Evolutionary conservation across 2,888 invertebrate species (phyloP), one percentile per base, ranked within the genome.

Genomic region (Ochropacha duplaris): DNA sequence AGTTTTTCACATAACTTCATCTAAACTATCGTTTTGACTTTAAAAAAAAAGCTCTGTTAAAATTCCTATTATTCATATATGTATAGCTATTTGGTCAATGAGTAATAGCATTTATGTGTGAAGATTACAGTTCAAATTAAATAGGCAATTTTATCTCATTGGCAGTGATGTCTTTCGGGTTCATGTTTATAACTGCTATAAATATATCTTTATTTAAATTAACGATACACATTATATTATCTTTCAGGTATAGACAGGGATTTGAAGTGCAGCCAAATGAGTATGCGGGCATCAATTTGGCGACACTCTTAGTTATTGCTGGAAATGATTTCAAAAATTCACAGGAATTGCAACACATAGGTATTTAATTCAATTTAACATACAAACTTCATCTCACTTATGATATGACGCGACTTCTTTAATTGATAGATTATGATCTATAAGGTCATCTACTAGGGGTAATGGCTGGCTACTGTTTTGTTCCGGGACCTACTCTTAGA

Each of bases 221-320:
- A 50, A 54, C 16, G 22, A 28, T 6, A 54, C 22, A 8, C 26
- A 44, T 61, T 49, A 55, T 12, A 50, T 50, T 12, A 50, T 50
- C 39, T 22, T 49, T 16, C 62, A 93, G 93, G 93, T 99, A 99
- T 84, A 94, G 98, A 72, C 97, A 98, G 88, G 99, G 98, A 54
- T 99, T 99, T 85, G 98, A 99, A 88, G 97, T 99, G 52, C 99
- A 99, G 84, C 99, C 99, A 0, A 98, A 99, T 86, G 99, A 99
- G 92, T 99, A 99, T 92, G 99, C 99, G 26, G 99, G 99, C 57
- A 99, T 99, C 64, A 99, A 99, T 93, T 94, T 99, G 76, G 99
- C 99, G 39, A 99, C 99, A 0, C 93, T 99, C 49, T 93, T 99
- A 59, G 99, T 99, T 57, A 99, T 99, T 74, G 98, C 97, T 68